Evolutionary conservation across 2,888 invertebrate genomes (phyloP).

Genomic region (Tenthredo amoena): DNA sequence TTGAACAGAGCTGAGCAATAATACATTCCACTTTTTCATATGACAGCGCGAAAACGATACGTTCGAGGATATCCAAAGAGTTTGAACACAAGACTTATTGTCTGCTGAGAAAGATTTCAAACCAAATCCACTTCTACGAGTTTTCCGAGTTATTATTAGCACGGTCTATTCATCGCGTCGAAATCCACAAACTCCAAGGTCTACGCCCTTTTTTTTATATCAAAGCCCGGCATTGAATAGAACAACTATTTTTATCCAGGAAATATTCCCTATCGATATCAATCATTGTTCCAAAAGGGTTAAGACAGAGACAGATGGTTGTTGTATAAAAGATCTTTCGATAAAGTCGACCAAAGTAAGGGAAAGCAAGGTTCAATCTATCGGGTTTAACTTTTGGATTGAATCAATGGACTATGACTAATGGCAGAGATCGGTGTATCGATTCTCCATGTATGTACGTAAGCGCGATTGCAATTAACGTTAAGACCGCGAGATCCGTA

Average conservation of each 20-base stretch:
- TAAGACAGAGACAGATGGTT: not conserved
- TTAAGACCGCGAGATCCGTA: conserved; percentile 41
- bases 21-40: not conserved
- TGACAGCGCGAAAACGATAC: not conserved
- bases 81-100: not conserved
- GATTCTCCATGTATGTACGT: conserved; percentile 27
- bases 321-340: not conserved
- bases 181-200: not conserved
- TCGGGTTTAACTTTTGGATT: not conserved
- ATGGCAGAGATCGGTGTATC: conserved; percentile 17
- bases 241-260: not conserved
- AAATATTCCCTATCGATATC: not conserved
- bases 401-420: conserved; percentile 39
- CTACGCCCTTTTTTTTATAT: not conserved
- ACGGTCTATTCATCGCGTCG: not conserved
- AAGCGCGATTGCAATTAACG: conserved; percentile 42
- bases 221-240: not conserved
- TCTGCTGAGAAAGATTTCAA: not conserved
- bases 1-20: not conserved
- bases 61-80: not conserved
- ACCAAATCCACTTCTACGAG: not conserved
- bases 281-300: not conserved
- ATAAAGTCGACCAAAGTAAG: not conserved
- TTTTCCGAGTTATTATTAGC: not conserved
- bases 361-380: not conserved